Percentiles rank a stretch among this genome's conserved stretches.
Conservation (phyloP, 1,140 invertebrate genomes). For the Caenorhabditis briggsae region DNA sequence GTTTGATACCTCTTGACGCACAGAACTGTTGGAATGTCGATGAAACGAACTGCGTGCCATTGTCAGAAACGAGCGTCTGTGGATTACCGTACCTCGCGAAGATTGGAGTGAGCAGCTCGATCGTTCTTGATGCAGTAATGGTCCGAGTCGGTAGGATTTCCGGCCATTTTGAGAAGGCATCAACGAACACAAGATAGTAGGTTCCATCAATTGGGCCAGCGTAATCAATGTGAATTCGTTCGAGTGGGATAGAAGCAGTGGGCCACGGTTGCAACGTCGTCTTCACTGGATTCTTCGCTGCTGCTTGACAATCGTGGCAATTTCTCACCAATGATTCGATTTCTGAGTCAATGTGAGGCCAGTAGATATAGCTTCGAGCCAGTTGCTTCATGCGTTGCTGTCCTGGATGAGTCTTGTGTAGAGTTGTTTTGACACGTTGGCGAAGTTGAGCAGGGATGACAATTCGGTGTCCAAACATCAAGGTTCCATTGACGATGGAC, state of each 20-base stretch:
- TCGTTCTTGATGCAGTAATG: too few relatives aligned
- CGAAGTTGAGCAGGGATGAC: slow-evolving; percentile 70
- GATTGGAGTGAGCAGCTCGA: too few relatives aligned
- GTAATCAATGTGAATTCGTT: slow-evolving; percentile 79
- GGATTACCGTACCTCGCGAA: not conserved
- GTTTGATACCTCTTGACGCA: not conserved
- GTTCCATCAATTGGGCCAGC: slow-evolving; percentile 77
- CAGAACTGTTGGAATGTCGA: not conserved
- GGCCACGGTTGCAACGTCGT: slow-evolving; percentile 67
- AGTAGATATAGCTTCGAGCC: slow-evolving; percentile 78
- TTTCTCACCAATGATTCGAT: slow-evolving; percentile 77
- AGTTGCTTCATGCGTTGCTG: slow-evolving; percentile 76
- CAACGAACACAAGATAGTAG: too few relatives aligned
- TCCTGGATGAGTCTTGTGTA: slow-evolving; percentile 75
- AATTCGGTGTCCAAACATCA: slow-evolving; percentile 60
- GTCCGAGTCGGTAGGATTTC: too few relatives aligned
- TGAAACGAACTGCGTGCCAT: not conserved
- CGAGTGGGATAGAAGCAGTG: slow-evolving; percentile 70
- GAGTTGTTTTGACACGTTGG: slow-evolving; percentile 66
- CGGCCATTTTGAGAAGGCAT: too few relatives aligned
- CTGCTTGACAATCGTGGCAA: slow-evolving; percentile 72
- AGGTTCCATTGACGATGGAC: slow-evolving; percentile 62
- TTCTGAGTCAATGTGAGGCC: slow-evolving; percentile 79
- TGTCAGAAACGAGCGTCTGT: not conserved
- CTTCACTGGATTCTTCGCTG: slow-evolving; percentile 54